phyloP scores from a whole-genome alignment of 1,140 invertebrate genomes.

The Drosophila neocordata region DNA sequence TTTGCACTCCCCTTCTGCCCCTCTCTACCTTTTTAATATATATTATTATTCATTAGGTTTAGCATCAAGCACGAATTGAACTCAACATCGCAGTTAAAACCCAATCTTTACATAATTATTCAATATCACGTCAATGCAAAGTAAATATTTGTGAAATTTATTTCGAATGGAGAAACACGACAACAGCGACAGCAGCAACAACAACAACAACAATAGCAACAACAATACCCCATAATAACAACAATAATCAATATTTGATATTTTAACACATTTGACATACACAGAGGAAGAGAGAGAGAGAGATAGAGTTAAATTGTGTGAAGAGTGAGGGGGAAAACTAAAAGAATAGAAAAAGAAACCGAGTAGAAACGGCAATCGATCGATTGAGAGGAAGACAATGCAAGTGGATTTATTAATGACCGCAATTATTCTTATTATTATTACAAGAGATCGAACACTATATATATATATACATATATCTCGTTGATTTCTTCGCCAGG shows the following conservation, averaged over 20 bases:
- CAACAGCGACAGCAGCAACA: slow-evolving; percentile 40
- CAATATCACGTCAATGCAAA: slow-evolving; percentile 74
- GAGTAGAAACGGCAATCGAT: slow-evolving; percentile 34
- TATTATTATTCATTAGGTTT: neutral
- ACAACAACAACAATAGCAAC: slow-evolving; percentile 37
- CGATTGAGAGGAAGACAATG: slow-evolving; percentile 58
- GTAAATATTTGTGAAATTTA: slow-evolving; percentile 76
- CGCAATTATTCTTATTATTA: slow-evolving; percentile 81
- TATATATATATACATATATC: slow-evolving; percentile 50
- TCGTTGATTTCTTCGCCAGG: slow-evolving; percentile 68
- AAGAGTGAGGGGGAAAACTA: slow-evolving; percentile 1
- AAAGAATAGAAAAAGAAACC: slow-evolving; percentile 21
- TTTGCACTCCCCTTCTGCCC: neutral
- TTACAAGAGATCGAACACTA: slow-evolving; percentile 63
- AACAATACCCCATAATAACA: slow-evolving; percentile 68
- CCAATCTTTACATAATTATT: slow-evolving; percentile 74
- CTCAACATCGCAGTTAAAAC: slow-evolving; percentile 30
- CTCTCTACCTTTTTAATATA: neutral
- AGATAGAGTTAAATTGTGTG: neutral
- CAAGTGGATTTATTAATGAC: slow-evolving; percentile 80
- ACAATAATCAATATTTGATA: slow-evolving; percentile 79
- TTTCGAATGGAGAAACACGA: slow-evolving; percentile 42
- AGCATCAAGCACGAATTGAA: neutral
- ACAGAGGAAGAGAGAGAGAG: neutral
- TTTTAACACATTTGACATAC: slow-evolving; percentile 77